Base-by-base conservation (phyloP, 2,888 invertebrate genomes). In the Conus canariensis region DNA sequence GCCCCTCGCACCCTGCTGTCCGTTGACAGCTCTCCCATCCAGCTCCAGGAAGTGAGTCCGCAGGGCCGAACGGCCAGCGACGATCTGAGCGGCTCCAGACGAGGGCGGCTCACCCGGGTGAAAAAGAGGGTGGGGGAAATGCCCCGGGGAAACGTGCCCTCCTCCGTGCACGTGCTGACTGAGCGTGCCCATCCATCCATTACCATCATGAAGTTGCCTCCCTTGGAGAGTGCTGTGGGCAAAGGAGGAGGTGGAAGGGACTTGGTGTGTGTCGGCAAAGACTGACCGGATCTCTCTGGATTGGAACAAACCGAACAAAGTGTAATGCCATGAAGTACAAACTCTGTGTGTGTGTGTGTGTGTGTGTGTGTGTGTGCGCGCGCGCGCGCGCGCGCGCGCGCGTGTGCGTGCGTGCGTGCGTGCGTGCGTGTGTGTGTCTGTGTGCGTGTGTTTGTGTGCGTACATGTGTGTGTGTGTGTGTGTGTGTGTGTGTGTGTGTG, bases 171-270 rank as follows among this genome's bases (percentile, higher is more conserved):
- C 70, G 85, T 85, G 85, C 58, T 85, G n/a, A n/a, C 59, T n/a
- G 85, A 85, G 25, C 60, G 85, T 4, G 85, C 25, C 64, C 85
- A 60, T 25, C 64, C 30, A 6, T 90, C 91, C 14, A 89, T 93
- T n/a, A 90, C 93, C n/a, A 88, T 93, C 30, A 93, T 93, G 93
- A 93, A 93, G 74, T 90, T 93, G 82, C 93, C 93, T 22, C 92
- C 93, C 14, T 83, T 93, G 45, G 93, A 93, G 85, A 91, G 92
- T 25, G 87, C 93, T 90, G 83, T 90, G 19, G 92, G 91, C 4
- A 92, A 92, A 88, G 92, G 91, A 89, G 92, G 92, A 85, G 90
- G 45, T 22, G 80, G 80, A 12, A 88, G 92, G 60, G 92, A 92
- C 58, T 90, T 93, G 87, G 87, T 90, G 88, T 90, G 90, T 70